Base-by-base conservation (phyloP, 2,888 invertebrate genomes). In the Dolichomitus sp. region DNA sequence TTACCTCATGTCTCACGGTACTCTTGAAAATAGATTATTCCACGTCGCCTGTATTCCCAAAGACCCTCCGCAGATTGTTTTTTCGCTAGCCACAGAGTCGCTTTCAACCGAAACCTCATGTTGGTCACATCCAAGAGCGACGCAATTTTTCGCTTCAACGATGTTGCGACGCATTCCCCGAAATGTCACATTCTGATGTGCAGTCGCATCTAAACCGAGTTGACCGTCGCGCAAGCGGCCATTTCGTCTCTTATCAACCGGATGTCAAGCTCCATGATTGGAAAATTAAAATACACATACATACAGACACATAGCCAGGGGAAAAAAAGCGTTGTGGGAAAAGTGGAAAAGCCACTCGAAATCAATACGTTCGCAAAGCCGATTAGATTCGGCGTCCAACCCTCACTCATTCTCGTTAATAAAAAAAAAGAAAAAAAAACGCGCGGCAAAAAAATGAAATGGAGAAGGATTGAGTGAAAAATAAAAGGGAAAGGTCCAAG, bases 291-390 rank as follows among this genome's bases (percentile, higher is more conserved):
- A 54, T 27, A 54, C 54, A 54, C 54, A 23, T 4, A 54, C 23
- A 54, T 0, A 54, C 6, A 23, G 33, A 9, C n/a, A 42, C 30
- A 59, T 40, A 59, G 59, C 65, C 6, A 42, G 27, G 48, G 19
- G 9, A 65, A 57, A 40, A 40, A 40, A 19, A 70, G 37, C 30
- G 19, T 23, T n/a, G 50, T 19, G 40, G 17, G 40, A 68, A 48
- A 59, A 27, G 48, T n/a, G 65, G 68, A 68, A 80, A 83, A 80
- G 68, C 76, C 75, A 80, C 73, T 74, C 63, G 54, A 54, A 52
- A 68, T 27, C 61, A 74, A 74, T 82, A 61, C 63, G 66, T 68
- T 45, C 40, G 37, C 61, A 83, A 83, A 83, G 66, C 61, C 80
- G 83, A 80, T 75, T 72, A 61, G 37, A 48, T 48, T 57, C 63